Evolutionary conservation across 2,888 invertebrate species (phyloP).

Genomic region (Sphaerophoria taeniata): DNA sequence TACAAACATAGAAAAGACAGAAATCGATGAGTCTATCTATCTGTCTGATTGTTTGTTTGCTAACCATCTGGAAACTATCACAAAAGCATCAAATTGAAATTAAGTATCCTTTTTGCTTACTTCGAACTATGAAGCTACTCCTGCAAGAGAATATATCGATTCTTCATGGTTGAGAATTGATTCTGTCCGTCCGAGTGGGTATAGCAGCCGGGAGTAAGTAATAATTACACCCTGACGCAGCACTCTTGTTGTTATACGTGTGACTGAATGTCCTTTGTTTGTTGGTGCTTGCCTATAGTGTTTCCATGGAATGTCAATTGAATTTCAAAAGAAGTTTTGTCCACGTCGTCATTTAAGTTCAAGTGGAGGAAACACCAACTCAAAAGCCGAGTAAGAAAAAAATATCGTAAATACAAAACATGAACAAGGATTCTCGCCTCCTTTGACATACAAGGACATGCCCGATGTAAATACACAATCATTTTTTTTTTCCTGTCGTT

Average conservation of each 20-base stretch:
- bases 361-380: slow-evolving; percentile 28
- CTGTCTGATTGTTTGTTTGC: slow-evolving; percentile 6
- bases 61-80: slow-evolving; percentile 68
- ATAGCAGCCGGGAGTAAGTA: slow-evolving; percentile 14
- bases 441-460: slow-evolving; percentile 47
- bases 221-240: slow-evolving; percentile 58
- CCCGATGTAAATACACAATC: slow-evolving; percentile 45
- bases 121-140: slow-evolving; percentile 11
- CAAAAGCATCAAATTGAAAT: slow-evolving; percentile 73
- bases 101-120: slow-evolving; percentile 54
- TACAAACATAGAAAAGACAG: not conserved
- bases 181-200: not conserved
- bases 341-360: slow-evolving; percentile 32
- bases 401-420: slow-evolving; percentile 26
- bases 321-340: slow-evolving; percentile 60
- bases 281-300: slow-evolving; percentile 27
- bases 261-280: slow-evolving; percentile 38
- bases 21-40: slow-evolving; percentile 14
- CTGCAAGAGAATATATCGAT: slow-evolving; percentile 13
- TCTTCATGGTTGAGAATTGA: not conserved
- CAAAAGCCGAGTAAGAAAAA: slow-evolving; percentile 6
- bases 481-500: slow-evolving; percentile 5
- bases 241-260: slow-evolving; percentile 19
- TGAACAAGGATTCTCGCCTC: slow-evolving; percentile 48
- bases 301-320: slow-evolving; percentile 68